Evolutionary conservation across 2,113 vertebrate genomes (phyloP), one percentile per base, ranked within the genome.

Genomic region (Gila orcuttii): DNA sequence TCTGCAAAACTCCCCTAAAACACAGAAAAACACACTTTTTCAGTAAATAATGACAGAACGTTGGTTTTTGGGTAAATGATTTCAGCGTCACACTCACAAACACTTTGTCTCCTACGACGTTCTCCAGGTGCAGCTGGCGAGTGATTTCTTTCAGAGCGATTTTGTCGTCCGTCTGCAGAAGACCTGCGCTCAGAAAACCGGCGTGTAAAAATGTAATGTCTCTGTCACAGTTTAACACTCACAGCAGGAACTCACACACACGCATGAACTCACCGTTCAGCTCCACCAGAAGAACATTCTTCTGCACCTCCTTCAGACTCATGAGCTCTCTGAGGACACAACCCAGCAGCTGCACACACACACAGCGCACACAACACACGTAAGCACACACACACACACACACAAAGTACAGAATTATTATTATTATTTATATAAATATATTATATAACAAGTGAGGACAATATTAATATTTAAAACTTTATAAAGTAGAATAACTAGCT

Each of bases 61-160:
- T 23, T 23, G 21, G 8, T 57, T 57, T 57, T 1, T 23, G 21
- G 55, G 55, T 57, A 21, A 23, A 23, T 57, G 8, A 57, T 23
- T 9, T 7, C 2, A 28, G 1, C 6, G 2, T 23, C 19, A 57
- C 55, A 57, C 98, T 96, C 90, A 99, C 98, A 96, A 99, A 99
- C 83, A 99, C 97, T 97, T 96, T 97, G 91, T 98, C 98, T 21
- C 96, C 97, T 23, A 99, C 97, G 36, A 97, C 97, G 13, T 99
- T 99, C 92, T 99, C 98, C 90, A 99, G 93, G 36, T 96, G 93
- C 84, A 99, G 92, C 81, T 99, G 98, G 6, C 96, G 95, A 23
- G 98, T 99, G 87, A 99, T 98, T 93, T 99, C 98, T 86, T 97
- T 98, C 11, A 99, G 92, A 10, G 98, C 97, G 85, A 98, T 95